Base-by-base conservation (phyloP, 2,888 invertebrate species). In the Onchidella celtica region DNA sequence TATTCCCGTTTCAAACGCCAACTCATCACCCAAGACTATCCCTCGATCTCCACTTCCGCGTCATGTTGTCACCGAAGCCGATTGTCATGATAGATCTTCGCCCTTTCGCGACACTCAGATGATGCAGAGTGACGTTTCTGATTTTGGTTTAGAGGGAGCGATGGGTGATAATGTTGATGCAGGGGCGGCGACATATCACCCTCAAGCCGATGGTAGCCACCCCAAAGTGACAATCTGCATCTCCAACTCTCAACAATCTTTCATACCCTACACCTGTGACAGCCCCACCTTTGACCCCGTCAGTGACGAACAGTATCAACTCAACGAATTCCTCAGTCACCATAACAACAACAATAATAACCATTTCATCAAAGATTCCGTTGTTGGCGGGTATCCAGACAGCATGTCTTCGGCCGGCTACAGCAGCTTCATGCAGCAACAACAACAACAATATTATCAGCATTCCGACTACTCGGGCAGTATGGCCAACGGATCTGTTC, bases 161-260 rank as follows among this genome's bases (percentile, higher is more conserved):
- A 6, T 11, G 47, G 47, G 17, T 11, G 40, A 69, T 0, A 24
- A 14, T 14, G 17, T n/a, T 6, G 29, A 63, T 55, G 2, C 17
- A 4, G n/a, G 32, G 11, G 55, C 72, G 1, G n/a, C 36, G 11
- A 6, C 29, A 11, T 24, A 63, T 59, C 74, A 74, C 27, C 3
- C 24, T 17, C 74, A 36, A 32, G 6, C 9, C n/a, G 61, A 70
- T 3, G 24, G 24, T 14, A 24, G 21, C 0, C 61, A 68, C 3
- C 75, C 74, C 0, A 57, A 81, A 24, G 75, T 69, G 3, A 75
- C 69, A n/a, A 81, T 81, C 40, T 75, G 81, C 38, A 61, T 75
- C 2, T 81, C 81, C 9, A 81, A 81, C 69, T 81, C 75, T 38
- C 75, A 75, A 36, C 69, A 75, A 69, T 75, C 75, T 9, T 61